phyloP scores from a whole-genome alignment of 2,797 vertebrate genomes.

The Florisuga fusca region DNA sequence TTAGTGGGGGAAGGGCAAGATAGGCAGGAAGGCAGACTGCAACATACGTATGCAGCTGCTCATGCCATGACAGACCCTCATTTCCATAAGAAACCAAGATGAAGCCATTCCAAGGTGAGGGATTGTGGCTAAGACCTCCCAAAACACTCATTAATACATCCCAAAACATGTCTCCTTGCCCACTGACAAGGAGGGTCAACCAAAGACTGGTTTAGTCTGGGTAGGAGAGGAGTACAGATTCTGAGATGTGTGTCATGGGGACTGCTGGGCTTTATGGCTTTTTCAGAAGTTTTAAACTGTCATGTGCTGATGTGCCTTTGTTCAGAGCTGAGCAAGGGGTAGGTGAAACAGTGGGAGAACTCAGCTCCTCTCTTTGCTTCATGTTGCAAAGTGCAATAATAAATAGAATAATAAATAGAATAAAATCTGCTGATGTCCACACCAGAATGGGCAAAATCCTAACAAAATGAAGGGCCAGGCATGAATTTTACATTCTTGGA shows the following conservation, averaged over 20 bases:
- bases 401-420: not conserved
- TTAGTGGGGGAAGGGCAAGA: constrained; percentile 16
- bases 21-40: not conserved
- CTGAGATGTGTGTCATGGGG: not conserved
- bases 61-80: not conserved
- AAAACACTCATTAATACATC: not conserved
- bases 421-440: not conserved
- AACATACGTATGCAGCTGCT: not conserved
- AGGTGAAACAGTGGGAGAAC: not conserved
- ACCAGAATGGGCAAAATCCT: not conserved
- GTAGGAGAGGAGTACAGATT: not conserved
- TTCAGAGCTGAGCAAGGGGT: not conserved
- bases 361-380: not conserved
- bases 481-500: not conserved
- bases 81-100: constrained; percentile 28
- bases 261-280: not conserved
- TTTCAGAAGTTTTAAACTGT: not conserved
- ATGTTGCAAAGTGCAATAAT: not conserved
- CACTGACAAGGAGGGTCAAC: not conserved
- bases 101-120: constrained; percentile 35
- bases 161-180: not conserved
- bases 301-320: not conserved
- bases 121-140: constrained; percentile 2
- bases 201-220: not conserved
- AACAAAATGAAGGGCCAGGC: not conserved